Percentiles rank a stretch among this genome's conserved stretches.
Conservation (phyloP, 2,113 vertebrate genomes). For the Ploceus nigricollis region DNA sequence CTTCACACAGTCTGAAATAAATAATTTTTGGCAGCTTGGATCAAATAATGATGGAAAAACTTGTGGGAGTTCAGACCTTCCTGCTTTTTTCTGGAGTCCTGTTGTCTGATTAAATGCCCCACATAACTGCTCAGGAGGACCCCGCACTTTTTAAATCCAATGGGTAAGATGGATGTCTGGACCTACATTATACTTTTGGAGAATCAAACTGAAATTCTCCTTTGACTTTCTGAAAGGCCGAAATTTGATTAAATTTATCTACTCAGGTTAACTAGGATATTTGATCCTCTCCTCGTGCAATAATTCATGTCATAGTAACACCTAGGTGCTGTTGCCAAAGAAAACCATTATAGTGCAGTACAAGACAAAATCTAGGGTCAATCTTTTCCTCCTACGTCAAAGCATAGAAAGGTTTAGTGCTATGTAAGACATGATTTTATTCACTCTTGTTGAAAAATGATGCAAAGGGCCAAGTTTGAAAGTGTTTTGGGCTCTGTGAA, state of each 20-base stretch:
- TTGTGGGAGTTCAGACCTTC: not conserved
- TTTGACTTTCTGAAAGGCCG: not conserved
- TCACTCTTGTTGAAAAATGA: not conserved
- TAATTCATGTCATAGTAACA: not conserved
- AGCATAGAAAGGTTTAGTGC: not conserved
- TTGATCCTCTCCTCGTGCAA: not conserved
- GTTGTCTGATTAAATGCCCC: not conserved
- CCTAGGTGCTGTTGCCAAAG: not conserved
- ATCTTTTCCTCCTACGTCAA: not conserved
- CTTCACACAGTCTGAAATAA: slow-evolving; percentile 41
- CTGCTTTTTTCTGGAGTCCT: not conserved
- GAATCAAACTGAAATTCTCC: not conserved
- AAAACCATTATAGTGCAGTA: accelerated
- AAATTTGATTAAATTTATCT: not conserved
- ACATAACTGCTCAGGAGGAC: not conserved
- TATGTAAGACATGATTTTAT: not conserved
- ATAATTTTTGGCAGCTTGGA: not conserved
- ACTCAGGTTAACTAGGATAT: not conserved
- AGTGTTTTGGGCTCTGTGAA: not conserved
- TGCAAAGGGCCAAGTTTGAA: not conserved
- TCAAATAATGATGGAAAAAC: not conserved
- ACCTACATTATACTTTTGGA: not conserved
- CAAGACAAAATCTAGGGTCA: not conserved
- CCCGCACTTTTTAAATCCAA: not conserved
- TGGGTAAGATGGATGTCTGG: not conserved